Evolutionary conservation across 2,113 vertebrate genomes (phyloP).

Genomic region (Callipepla squamata): DNA sequence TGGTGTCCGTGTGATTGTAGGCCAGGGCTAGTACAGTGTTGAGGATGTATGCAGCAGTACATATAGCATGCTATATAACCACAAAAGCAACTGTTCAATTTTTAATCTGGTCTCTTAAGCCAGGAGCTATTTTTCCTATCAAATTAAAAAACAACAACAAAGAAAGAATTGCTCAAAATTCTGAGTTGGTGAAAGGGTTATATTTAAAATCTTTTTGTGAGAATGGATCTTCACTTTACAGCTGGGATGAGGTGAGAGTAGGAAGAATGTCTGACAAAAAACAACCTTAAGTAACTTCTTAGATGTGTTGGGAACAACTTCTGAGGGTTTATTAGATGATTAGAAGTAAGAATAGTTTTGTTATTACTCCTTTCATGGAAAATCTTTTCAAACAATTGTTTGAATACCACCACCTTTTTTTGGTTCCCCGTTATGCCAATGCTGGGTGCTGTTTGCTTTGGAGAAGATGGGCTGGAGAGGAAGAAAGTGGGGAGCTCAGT

Average conservation of each 20-base stretch:
- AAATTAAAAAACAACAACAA: neutral
- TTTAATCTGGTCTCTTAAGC: neutral
- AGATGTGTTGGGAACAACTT: neutral
- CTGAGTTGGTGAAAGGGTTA: neutral
- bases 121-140: neutral
- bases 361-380: neutral
- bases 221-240: neutral
- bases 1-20: neutral
- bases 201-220: neutral
- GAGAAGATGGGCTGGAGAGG: neutral
- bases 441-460: neutral
- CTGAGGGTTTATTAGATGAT: neutral
- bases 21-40: neutral
- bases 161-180: neutral
- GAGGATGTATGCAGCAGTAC: neutral
- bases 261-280: neutral
- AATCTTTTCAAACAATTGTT: neutral
- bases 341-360: neutral
- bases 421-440: neutral
- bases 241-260: neutral
- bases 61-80: rapidly evolving
- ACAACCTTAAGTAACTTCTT: neutral
- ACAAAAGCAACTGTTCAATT: neutral
- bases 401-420: neutral
- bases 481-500: neutral